A percentile compares a stretch with the other conserved stretches of the same genome.
These are phyloP conservation scores for Enteromius paludinosus DNA, from an alignment of 2,797 vertebrate species.

Conservation along the genomic window DNA sequence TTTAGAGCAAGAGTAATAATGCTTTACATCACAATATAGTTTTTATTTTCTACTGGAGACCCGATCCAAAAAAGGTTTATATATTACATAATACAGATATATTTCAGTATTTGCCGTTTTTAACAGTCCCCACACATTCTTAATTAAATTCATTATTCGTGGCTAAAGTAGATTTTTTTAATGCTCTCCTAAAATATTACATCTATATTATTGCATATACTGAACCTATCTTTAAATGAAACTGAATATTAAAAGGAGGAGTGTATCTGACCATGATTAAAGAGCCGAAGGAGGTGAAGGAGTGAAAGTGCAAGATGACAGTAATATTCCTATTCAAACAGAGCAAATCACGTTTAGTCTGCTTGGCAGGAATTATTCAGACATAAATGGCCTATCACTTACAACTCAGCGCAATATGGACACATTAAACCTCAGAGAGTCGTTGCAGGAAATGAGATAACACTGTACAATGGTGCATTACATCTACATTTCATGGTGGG, in stretches of 20 bases:
- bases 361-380: background rate
- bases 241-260: background rate
- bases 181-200: background rate
- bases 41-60: background rate
- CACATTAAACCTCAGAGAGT: background rate
- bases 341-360: background rate
- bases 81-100: background rate
- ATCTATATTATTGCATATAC: background rate
- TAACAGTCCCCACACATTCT: background rate
- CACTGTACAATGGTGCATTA: slow-evolving; percentile 12
- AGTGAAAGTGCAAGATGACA: background rate
- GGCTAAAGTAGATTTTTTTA: background rate
- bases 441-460: slow-evolving; percentile 12
- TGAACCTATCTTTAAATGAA: background rate
- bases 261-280: background rate
- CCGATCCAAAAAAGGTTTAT: background rate
- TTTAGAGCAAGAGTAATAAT: background rate
- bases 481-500: slow-evolving; percentile 28
- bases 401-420: slow-evolving; percentile 1
- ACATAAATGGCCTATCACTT: slow-evolving; percentile 5
- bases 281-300: background rate
- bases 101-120: background rate
- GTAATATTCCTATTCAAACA: slow-evolving; percentile 1
- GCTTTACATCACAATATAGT: background rate
- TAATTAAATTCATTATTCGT: background rate